Percentiles rank a stretch among this genome's conserved stretches.
These are phyloP conservation scores for Andrena haemorrhoa DNA, from an alignment of 2,888 invertebrate species.

Conservation along the genomic window DNA sequence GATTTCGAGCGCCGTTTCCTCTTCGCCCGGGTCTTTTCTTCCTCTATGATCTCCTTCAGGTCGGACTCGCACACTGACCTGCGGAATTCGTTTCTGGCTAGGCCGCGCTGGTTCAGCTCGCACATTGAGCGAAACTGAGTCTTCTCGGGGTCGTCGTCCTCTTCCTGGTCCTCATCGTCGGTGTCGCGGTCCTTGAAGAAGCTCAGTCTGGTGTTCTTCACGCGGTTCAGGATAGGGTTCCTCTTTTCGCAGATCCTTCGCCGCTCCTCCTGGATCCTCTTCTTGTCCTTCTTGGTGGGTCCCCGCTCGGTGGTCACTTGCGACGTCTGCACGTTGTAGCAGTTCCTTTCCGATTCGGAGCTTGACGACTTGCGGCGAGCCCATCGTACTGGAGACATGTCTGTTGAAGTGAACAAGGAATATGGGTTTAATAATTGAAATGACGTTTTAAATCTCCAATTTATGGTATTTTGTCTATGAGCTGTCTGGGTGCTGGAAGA, in stretches of 20 bases:
- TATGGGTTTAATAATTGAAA: too few relatives aligned
- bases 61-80: constrained; percentile 80
- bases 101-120: constrained; percentile 71
- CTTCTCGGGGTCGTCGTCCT: constrained; percentile 69
- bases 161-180: constrained; percentile 65
- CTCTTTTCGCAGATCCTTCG: constrained; percentile 87
- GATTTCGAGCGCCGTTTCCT: constrained; percentile 82
- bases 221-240: constrained; percentile 90
- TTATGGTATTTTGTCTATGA: too few relatives aligned
- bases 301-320: constrained; percentile 85
- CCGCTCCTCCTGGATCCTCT: constrained; percentile 84
- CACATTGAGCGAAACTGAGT: constrained; percentile 78
- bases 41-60: constrained; percentile 76
- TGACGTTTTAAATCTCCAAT: too few relatives aligned
- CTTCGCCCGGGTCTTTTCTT: constrained; percentile 75
- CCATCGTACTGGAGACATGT: constrained; percentile 89
- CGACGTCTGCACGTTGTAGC: constrained; percentile 88
- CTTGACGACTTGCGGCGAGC: constrained; percentile 87
- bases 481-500: too few relatives aligned
- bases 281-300: constrained; percentile 87
- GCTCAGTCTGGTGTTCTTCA: constrained; percentile 89
- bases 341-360: constrained; percentile 89
- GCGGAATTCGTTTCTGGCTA: constrained; percentile 77
- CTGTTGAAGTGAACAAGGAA: constrained; percentile 81
- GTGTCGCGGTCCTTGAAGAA: constrained; percentile 86